A percentile compares a stretch with the other conserved stretches of the same genome.
phyloP scores from a whole-genome alignment of 2,113 vertebrate genomes.

The Hypocryptadius cinnamomeus region DNA sequence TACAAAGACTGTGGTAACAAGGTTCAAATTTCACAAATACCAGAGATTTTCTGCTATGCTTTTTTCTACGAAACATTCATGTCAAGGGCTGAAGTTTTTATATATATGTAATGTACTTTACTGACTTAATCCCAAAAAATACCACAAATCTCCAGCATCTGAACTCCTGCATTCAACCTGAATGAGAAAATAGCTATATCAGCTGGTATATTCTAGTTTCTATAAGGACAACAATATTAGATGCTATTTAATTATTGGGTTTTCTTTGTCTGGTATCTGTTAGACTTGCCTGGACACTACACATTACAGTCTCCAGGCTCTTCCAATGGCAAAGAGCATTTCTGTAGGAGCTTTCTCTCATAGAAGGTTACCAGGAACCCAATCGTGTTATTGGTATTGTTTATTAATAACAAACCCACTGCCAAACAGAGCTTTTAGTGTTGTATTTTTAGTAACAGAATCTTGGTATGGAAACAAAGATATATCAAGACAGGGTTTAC shows the following conservation, averaged over 20 bases:
- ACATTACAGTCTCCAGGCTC: neutral
- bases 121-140: neutral
- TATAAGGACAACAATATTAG: neutral
- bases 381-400: neutral
- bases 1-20: neutral
- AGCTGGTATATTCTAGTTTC: neutral
- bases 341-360: neutral
- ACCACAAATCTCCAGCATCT: neutral
- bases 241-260: neutral
- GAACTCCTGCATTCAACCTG: neutral
- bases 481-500: neutral
- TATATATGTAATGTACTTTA: neutral
- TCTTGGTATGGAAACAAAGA: neutral
- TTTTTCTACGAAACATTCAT: neutral
- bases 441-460: neutral
- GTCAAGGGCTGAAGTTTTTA: neutral
- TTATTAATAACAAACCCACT: neutral
- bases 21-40: neutral
- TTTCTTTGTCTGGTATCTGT: neutral
- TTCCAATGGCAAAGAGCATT: neutral
- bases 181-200: neutral
- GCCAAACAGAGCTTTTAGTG: neutral
- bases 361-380: neutral
- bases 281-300: neutral
- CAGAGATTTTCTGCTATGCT: neutral